Percentiles rank a stretch among this genome's conserved stretches.
phyloP scores from a whole-genome alignment of 1,140 invertebrate species.

The Bombus confusus region DNA sequence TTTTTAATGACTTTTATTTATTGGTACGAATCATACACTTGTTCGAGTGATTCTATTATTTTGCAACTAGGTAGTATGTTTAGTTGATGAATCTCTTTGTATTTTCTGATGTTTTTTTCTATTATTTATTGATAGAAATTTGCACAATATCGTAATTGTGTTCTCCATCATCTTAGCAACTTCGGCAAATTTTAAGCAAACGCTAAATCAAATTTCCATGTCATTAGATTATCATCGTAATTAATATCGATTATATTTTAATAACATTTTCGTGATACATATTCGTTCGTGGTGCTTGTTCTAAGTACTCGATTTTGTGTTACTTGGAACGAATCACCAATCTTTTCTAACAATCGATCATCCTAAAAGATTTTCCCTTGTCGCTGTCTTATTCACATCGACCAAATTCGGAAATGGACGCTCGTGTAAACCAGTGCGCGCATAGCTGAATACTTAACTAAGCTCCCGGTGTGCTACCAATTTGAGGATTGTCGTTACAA shows the following conservation, averaged over 20 bases:
- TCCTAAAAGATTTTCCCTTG: neutral
- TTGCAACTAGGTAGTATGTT: too few relatives aligned
- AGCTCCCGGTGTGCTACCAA: constrained; percentile 5
- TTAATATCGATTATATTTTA: neutral
- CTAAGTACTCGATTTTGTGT: neutral
- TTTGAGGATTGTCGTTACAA: constrained; percentile 17
- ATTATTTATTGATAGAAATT: neutral
- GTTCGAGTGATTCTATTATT: too few relatives aligned
- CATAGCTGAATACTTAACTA: neutral
- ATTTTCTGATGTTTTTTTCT: neutral
- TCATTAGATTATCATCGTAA: neutral
- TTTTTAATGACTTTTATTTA: neutral
- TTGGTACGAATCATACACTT: too few relatives aligned
- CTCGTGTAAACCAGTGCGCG: neutral
- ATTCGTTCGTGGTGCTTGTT: neutral
- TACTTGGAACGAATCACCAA: neutral
- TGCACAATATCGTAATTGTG: too few relatives aligned
- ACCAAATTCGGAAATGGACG: neutral
- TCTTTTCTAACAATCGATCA: neutral
- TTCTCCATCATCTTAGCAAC: too few relatives aligned
- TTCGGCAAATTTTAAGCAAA: neutral
- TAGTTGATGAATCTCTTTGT: neutral
- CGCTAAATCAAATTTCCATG: neutral
- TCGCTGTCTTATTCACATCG: neutral
- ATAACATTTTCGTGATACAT: neutral